Evolutionary conservation across 92 coral and sea anemone genomes (phyloP).

Genomic region (Epizoanthus stellaris): DNA sequence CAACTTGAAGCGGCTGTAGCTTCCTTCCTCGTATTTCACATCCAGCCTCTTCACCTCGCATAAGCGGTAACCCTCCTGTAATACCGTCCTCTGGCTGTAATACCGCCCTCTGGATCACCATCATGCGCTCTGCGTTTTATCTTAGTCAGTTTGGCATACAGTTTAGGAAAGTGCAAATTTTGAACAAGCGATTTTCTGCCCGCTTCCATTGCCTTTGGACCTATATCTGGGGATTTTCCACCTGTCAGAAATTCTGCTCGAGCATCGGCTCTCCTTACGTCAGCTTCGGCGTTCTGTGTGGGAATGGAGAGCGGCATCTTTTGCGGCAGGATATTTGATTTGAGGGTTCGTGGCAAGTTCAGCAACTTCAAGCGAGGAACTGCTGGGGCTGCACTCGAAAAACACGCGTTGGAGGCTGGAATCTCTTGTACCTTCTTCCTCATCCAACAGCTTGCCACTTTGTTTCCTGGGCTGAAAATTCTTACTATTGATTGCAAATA

Average conservation of each 20-base stretch:
- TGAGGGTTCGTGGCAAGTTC: not conserved
- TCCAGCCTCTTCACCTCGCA: slow-evolving; percentile 5
- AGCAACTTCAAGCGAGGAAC: not conserved
- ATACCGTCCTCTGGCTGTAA: not conserved
- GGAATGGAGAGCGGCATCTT: too few relatives aligned
- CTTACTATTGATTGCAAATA: not conserved
- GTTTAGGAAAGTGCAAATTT: slow-evolving; percentile 1
- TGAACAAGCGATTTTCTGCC: not conserved
- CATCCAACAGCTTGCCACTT: not conserved
- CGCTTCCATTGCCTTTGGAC: too few relatives aligned
- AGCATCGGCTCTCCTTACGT: too few relatives aligned
- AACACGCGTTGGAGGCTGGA: not conserved
- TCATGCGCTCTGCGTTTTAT: not conserved
- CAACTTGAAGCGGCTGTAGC: slow-evolving; percentile 15
- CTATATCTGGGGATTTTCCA: too few relatives aligned
- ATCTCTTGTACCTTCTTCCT: not conserved
- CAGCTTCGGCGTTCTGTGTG: too few relatives aligned
- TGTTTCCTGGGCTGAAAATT: not conserved
- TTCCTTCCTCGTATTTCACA: not conserved
- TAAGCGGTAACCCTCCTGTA: not conserved
- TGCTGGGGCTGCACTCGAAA: not conserved
- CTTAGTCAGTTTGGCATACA: not conserved
- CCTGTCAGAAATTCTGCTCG: too few relatives aligned
- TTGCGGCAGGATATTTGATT: too few relatives aligned
- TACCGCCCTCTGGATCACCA: not conserved